A percentile compares a stretch with the other conserved stretches of the same genome.
These are phyloP conservation scores for Macrosteles quadrilineatus DNA, from an alignment of 1,140 invertebrate species.

Conservation along the genomic window DNA sequence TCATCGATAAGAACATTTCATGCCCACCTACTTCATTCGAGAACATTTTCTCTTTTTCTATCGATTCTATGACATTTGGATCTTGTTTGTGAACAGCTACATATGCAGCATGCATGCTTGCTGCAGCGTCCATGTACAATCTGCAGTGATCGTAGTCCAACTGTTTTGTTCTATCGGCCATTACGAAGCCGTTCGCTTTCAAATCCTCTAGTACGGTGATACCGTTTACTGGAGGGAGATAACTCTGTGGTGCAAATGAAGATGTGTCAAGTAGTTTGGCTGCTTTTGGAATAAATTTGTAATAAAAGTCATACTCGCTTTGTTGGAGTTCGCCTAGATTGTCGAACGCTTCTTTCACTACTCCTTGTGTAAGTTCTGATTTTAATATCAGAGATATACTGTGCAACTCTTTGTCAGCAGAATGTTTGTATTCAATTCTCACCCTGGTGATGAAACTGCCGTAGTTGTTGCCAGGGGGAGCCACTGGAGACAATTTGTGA, in stretches of 20 bases:
- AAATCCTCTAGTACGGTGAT: constrained; percentile 7
- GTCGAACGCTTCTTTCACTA: neutral
- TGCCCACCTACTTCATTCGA: neutral
- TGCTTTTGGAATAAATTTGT: neutral
- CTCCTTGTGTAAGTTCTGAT: neutral
- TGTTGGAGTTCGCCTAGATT: neutral
- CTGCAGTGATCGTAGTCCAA: constrained; percentile 10
- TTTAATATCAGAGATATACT: neutral
- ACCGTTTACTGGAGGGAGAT: neutral
- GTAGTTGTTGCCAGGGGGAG: constrained; percentile 3
- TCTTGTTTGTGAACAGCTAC: neutral
- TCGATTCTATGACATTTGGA: neutral
- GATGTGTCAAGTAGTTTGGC: neutral
- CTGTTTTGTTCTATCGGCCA: neutral
- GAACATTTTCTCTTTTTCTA: constrained; percentile 1
- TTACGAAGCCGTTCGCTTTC: neutral
- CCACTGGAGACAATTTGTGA: neutral
- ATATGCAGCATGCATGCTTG: neutral
- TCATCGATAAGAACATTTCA: neutral
- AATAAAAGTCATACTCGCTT: neutral
- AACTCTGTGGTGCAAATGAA: constrained; percentile 1
- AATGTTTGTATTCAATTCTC: neutral
- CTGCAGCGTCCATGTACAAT: neutral
- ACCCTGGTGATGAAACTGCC: neutral
- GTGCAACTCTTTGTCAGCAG: neutral